These are phyloP conservation scores for Polypterus bichir DNA, from an alignment of 2,113 vertebrate species.

Conservation along the genomic window DNA sequence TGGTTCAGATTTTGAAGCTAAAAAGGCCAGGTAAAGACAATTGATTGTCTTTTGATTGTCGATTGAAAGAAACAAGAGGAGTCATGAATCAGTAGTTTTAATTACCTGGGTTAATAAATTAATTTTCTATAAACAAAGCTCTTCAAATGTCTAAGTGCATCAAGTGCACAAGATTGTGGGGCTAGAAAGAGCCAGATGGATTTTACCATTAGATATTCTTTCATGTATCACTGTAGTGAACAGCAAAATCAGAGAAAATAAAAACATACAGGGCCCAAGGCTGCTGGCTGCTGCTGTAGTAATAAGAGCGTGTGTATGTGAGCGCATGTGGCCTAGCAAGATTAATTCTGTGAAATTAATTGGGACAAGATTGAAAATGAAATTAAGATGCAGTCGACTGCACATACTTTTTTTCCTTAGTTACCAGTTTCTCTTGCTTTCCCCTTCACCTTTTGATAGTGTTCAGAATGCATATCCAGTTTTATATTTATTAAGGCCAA, in stretches of 20 bases:
- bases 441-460: conserved; percentile 8
- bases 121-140: conserved; percentile 16
- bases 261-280: neutral
- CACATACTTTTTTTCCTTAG: conserved; percentile 36
- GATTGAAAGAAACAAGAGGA: no score
- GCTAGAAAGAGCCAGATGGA: conserved; percentile 51
- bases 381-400: conserved; percentile 65
- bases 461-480: no score
- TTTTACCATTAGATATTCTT: conserved; percentile 56
- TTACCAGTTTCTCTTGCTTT: conserved; percentile 14
- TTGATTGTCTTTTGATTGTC: no score
- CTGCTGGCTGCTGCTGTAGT: conserved; percentile 28
- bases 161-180: conserved; percentile 13
- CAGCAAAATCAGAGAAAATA: conserved; percentile 2
- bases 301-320: conserved; percentile 32
- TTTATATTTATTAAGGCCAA: no score
- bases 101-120: conserved; percentile 21
- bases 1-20: no score
- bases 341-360: conserved; percentile 83
- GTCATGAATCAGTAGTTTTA: neutral
- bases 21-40: no score
- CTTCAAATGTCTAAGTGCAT: conserved; percentile 16
- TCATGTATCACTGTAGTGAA: conserved; percentile 38
- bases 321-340: conserved; percentile 46
- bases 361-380: conserved; percentile 82